These are phyloP conservation scores for Elaphurus davidianus DNA, from an alignment of 2,113 vertebrate species.

Conservation along the genomic window DNA sequence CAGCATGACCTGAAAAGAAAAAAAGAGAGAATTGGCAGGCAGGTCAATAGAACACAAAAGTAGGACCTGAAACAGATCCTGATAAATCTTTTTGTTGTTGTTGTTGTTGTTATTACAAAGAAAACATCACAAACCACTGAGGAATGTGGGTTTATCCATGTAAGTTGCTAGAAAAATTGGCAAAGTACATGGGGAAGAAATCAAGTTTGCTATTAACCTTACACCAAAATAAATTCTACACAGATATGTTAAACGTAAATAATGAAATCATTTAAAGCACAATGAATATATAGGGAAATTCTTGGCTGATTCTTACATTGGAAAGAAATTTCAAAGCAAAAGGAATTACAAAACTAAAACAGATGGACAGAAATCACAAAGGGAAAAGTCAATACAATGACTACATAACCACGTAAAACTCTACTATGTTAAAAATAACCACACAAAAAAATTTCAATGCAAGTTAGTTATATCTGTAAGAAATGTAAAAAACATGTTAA, in stretches of 20 bases:
- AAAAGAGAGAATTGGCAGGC: not conserved
- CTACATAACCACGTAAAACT: not conserved
- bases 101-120: constrained; percentile 8
- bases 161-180: constrained; percentile 39
- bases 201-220: constrained; percentile 32
- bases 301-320: not conserved
- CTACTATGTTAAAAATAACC: not conserved
- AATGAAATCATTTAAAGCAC: constrained; percentile 36
- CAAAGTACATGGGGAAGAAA: not conserved
- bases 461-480: not conserved
- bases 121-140: not conserved
- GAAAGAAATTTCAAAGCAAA: constrained; percentile 42
- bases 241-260: constrained; percentile 32
- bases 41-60: not conserved
- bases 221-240: constrained; percentile 25
- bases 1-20: not conserved
- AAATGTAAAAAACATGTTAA: not conserved
- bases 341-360: constrained; percentile 41
- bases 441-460: not conserved
- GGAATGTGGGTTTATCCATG: not conserved
- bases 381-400: not conserved
- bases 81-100: not conserved
- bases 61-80: constrained; percentile 1
- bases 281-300: not conserved
- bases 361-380: constrained; percentile 33